phyloP scores from a whole-genome alignment of 2,113 vertebrate genomes.

The Chamaea fasciata region DNA sequence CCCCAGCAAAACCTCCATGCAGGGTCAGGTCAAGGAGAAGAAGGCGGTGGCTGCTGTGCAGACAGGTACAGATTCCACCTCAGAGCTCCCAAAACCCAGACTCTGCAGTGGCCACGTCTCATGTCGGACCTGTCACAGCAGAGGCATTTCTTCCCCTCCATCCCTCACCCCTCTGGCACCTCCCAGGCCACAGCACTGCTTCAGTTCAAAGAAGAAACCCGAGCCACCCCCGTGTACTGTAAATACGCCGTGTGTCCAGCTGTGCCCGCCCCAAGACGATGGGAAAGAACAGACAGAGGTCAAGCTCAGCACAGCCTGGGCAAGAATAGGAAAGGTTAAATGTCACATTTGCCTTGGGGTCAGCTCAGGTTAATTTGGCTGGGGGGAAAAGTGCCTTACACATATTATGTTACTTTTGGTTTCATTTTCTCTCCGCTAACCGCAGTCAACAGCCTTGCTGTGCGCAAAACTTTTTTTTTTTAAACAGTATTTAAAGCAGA shows the following conservation, averaged over 20 bases:
- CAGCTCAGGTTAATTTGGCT: background rate
- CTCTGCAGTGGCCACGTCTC: background rate
- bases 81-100: background rate
- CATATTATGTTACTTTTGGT: constrained; percentile 44
- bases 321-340: constrained; percentile 23
- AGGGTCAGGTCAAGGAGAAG: background rate
- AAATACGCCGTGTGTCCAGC: constrained; percentile 30
- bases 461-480: fast-evolving
- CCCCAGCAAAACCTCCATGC: fast-evolving
- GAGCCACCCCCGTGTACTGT: constrained; percentile 8
- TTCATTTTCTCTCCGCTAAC: constrained; percentile 19
- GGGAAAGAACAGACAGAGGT: constrained; percentile 5
- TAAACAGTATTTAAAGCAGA: background rate
- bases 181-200: background rate
- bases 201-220: constrained; percentile 24
- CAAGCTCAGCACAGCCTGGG: background rate
- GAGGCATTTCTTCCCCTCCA: background rate
- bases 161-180: background rate
- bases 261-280: background rate
- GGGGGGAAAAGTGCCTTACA: background rate
- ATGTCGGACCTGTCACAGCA: background rate
- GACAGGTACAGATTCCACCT: background rate
- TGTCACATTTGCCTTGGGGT: constrained; percentile 10
- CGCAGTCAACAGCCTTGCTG: background rate
- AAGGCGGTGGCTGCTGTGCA: background rate